Percentiles rank a stretch among this genome's conserved stretches.
Evolutionary conservation across 2,888 invertebrate genomes (phyloP).

Genomic region (Anodontia alba): DNA sequence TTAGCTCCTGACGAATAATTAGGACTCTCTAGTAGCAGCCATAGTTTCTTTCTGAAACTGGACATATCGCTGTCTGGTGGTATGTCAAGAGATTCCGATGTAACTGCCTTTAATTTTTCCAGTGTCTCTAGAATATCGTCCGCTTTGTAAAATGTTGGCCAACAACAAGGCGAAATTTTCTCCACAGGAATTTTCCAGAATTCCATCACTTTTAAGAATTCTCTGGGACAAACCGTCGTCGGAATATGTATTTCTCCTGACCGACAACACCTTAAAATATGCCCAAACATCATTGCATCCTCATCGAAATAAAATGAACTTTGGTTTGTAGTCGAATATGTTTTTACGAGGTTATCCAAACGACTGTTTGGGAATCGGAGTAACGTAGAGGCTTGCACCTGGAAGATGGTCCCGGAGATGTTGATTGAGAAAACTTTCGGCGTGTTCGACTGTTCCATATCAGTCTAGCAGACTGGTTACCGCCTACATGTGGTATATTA

Average conservation of each 20-base stretch:
- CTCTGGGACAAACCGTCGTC: neutral
- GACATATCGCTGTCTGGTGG: neutral
- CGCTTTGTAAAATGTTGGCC: slow-evolving; percentile 8
- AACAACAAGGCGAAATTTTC: slow-evolving; percentile 2
- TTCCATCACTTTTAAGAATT: neutral
- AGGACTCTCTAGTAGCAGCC: slow-evolving; percentile 5
- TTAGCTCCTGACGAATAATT: neutral
- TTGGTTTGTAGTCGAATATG: neutral
- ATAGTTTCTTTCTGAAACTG: neutral
- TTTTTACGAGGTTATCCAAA: neutral
- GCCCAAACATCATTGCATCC: neutral
- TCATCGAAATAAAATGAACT: neutral
- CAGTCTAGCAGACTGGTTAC: too few relatives aligned
- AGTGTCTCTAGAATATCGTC: neutral
- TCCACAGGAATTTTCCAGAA: slow-evolving; percentile 13
- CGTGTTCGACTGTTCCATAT: neutral
- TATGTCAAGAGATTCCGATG: neutral
- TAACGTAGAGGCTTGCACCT: slow-evolving; percentile 2
- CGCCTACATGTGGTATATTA: too few relatives aligned
- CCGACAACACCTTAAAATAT: slow-evolving; percentile 15
- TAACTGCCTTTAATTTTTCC: slow-evolving; percentile 2
- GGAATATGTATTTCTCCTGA: slow-evolving; percentile 14
- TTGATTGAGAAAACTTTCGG: neutral
- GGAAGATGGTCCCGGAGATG: neutral
- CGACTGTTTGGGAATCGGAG: slow-evolving; percentile 7